phyloP scores from a whole-genome alignment of 2,797 vertebrate species.

The Scarus forsteni region DNA sequence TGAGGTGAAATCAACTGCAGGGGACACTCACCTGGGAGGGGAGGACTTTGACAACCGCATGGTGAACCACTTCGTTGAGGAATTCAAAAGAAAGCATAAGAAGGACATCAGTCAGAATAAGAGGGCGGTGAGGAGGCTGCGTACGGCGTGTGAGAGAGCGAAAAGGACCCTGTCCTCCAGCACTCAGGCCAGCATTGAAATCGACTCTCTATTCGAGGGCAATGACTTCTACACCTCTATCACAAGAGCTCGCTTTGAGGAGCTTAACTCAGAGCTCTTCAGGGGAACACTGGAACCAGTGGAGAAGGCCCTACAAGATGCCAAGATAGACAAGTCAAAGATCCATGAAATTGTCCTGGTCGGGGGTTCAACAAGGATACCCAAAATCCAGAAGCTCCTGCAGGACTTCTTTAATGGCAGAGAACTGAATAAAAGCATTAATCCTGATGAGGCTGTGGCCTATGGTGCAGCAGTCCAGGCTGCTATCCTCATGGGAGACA shows the following conservation, averaged over 20 bases:
- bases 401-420: constrained; percentile 94
- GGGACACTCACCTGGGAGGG: constrained; percentile 93
- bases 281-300: constrained; percentile 92
- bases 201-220: constrained; percentile 91
- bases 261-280: constrained; percentile 93
- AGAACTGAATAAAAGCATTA: constrained; percentile 96
- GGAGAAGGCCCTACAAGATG: constrained; percentile 91
- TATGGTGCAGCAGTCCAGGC: constrained; percentile 93
- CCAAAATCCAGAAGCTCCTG: constrained; percentile 93
- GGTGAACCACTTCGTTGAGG: constrained; percentile 93
- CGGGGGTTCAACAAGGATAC: constrained; percentile 93
- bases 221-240: constrained; percentile 96
- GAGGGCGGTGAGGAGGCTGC: constrained; percentile 91
- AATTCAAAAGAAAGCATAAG: constrained; percentile 94
- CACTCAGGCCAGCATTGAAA: constrained; percentile 92
- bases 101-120: constrained; percentile 92
- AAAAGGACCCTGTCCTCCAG: constrained; percentile 93
- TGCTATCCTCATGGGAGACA: constrained; percentile 94
- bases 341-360: constrained; percentile 92
- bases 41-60: constrained; percentile 95
- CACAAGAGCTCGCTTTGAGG: constrained; percentile 93
- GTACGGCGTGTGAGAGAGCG: constrained; percentile 91
- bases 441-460: constrained; percentile 93
- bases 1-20: constrained; percentile 93
- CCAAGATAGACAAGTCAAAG: constrained; percentile 91